Base-by-base conservation (phyloP, 2,797 vertebrate genomes). In the Mastacembelus armatus region DNA sequence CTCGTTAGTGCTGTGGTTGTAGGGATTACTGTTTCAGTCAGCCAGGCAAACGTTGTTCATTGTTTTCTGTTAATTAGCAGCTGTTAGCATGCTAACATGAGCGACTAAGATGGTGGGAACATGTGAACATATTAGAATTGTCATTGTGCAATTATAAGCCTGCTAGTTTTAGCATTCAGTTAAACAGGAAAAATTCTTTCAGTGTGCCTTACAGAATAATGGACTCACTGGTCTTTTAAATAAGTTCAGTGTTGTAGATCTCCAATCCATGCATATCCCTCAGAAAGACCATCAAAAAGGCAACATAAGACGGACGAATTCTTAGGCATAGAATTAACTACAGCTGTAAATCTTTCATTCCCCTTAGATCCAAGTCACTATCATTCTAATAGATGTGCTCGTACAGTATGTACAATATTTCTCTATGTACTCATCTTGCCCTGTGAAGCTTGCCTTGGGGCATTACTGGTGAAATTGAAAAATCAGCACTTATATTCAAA, bases 391-490 rank as follows among this genome's bases (percentile, higher is more conserved):
- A 45, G 48, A 73, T 52, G 29, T 63, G 36, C 36, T 15, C 21
- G 24, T 44, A 10, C 64, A n/a, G n/a, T n/a, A n/a, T 18, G 15
- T 48, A 22, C 45, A 30, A 47, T 66, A 4, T 40, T n/a, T 45
- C 32, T 65, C 27, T 52, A 62, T 50, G 62, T 33, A 39, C 54
- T 55, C 57, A 57, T 69, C 66, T 32, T 3, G 1, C n/a, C 14
- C 30, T 27, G 30, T 14, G 36, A 5, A 10, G 32, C 43, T 42
- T 35, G 44, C 39, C 66, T n/a, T 5, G 12, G 54, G 60, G 60
- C 22, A 52, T 62, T 48, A 19, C 35, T 65, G 60, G 15, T 30
- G 67, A 50, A 56, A 73, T 70, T 80, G 51, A 74, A 78, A 66
- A 74, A 78, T 66, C 22, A 39, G 49, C 50, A 61, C 58, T 58